Evolutionary conservation across 2,888 invertebrate species (phyloP).

Genomic region (Parelbella ahira): DNA sequence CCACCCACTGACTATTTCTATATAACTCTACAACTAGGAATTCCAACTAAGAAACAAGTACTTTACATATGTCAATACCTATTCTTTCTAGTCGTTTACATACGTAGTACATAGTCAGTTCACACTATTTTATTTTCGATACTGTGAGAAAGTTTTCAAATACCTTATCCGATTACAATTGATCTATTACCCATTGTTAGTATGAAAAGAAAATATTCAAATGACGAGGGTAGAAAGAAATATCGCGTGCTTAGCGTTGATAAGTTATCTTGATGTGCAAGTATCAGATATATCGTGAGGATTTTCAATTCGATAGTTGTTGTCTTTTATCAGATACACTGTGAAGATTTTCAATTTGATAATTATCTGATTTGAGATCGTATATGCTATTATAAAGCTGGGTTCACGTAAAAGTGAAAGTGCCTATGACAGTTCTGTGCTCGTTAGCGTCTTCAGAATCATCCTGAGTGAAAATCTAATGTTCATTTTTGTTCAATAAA

Average conservation of each 20-base stretch:
- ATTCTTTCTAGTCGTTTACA: neutral
- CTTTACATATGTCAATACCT: no score
- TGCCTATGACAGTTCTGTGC: no score
- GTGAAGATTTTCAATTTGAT: conserved; percentile 1
- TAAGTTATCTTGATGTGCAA: neutral
- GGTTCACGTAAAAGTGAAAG: conserved; percentile 7
- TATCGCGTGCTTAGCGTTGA: conserved; percentile 1
- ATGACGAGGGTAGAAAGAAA: conserved; percentile 11
- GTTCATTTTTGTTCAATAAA: no score
- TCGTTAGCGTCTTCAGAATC: no score
- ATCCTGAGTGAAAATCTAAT: no score
- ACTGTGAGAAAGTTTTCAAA: conserved; percentile 12
- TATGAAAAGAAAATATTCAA: conserved; percentile 6
- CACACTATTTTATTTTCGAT: conserved; percentile 5
- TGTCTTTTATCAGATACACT: conserved; percentile 2
- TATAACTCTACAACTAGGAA: no score
- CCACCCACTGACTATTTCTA: no score
- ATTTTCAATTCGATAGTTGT: neutral
- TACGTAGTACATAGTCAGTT: conserved; percentile 3
- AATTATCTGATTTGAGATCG: no score
- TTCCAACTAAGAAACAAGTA: no score
- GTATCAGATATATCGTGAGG: conserved; percentile 1
- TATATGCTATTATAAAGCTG: no score
- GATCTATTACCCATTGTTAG: conserved; percentile 18
- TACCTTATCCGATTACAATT: conserved; percentile 4